These are phyloP conservation scores for Aurelia sp. DNA, from an alignment of 30 jellyfish, hydroid and myxozoan genomes.

Conservation along the genomic window DNA sequence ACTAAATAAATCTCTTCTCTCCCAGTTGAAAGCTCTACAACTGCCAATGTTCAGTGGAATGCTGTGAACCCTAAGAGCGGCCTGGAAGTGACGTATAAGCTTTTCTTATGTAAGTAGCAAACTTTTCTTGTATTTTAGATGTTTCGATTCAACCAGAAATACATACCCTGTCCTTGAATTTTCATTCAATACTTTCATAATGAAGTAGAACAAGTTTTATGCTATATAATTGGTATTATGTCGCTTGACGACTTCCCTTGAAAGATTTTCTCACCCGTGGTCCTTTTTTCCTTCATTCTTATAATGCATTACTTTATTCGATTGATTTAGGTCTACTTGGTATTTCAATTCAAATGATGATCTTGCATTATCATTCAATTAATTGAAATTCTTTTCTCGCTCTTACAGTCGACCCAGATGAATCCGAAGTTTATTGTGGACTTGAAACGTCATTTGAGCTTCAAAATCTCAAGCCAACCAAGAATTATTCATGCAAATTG, in stretches of 20 bases:
- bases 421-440: constrained; percentile 71
- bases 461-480: constrained; percentile 55
- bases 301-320: background rate
- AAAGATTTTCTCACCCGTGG: background rate
- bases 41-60: constrained; percentile 72
- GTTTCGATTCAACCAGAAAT: background rate
- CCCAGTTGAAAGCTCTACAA: constrained; percentile 81
- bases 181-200: too few species aligned
- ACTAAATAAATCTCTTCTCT: background rate
- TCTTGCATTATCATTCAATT: background rate
- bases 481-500: constrained; percentile 38
- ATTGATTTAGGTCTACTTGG: background rate
- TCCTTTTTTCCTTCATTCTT: background rate
- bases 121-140: background rate
- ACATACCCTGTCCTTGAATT: background rate
- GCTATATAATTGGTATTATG: too few species aligned
- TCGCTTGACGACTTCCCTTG: too few species aligned
- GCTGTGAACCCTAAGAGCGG: constrained; percentile 79
- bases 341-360: background rate
- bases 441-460: constrained; percentile 59
- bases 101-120: constrained; percentile 47
- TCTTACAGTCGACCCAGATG: constrained; percentile 28
- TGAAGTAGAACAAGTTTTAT: too few species aligned
- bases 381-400: background rate
- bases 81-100: constrained; percentile 63